These are phyloP conservation scores for Rutpela maculata DNA, from an alignment of 2,888 invertebrate species.

Conservation along the genomic window DNA sequence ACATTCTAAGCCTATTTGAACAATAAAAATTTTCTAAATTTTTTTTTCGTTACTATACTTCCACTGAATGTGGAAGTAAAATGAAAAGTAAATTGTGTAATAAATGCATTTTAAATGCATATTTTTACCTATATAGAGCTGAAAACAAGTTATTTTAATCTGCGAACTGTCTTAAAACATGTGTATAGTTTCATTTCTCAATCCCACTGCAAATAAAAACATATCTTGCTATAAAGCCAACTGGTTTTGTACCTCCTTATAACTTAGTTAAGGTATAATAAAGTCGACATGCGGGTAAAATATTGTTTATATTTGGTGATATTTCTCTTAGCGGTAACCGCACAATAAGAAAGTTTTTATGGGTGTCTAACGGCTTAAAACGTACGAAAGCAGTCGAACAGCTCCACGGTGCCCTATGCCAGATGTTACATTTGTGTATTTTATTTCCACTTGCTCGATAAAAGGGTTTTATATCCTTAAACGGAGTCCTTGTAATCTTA, in stretches of 20 bases:
- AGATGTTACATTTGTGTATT: constrained; percentile 60
- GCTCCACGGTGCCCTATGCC: constrained; percentile 52
- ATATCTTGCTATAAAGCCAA: neutral
- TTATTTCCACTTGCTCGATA: constrained; percentile 59
- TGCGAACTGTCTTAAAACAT: neutral
- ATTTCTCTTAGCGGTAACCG: constrained; percentile 44
- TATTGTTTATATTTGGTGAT: constrained; percentile 42
- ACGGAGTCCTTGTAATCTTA: constrained; percentile 60
- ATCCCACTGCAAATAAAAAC: neutral
- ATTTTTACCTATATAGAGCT: too few relatives aligned
- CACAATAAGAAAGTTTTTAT: constrained; percentile 56
- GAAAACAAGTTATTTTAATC: too few relatives aligned
- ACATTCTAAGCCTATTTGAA: too few relatives aligned
- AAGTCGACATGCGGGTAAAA: constrained; percentile 22
- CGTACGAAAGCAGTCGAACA: constrained; percentile 50
- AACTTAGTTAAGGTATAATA: constrained; percentile 7
- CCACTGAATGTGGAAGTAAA: too few relatives aligned
- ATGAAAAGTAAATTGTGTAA: too few relatives aligned
- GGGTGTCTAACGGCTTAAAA: constrained; percentile 58
- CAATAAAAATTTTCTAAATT: too few relatives aligned
- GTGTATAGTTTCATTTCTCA: neutral
- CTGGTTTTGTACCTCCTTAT: neutral
- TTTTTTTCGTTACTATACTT: too few relatives aligned
- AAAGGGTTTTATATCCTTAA: constrained; percentile 60
- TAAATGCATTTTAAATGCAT: too few relatives aligned